These are phyloP conservation scores for Radopholus similis DNA, from an alignment of 1,140 invertebrate species.

Conservation along the genomic window DNA sequence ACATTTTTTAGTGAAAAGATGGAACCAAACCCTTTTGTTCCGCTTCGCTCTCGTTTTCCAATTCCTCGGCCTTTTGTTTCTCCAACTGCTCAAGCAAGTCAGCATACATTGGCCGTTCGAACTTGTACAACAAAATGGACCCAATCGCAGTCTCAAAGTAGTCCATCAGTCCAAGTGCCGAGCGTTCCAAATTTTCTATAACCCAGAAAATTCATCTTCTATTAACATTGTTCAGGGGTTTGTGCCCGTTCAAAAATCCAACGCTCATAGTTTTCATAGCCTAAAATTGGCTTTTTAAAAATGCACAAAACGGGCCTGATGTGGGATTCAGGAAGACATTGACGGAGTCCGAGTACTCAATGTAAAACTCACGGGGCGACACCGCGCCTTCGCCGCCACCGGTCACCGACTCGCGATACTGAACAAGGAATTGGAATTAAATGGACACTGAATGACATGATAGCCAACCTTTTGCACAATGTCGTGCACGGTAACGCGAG, in stretches of 20 bases:
- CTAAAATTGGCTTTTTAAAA: no score
- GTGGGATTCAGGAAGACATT: conserved; percentile 18
- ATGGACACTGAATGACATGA: not conserved
- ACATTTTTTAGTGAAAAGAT: no score
- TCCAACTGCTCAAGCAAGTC: conserved; percentile 24
- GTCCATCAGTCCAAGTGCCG: conserved; percentile 26
- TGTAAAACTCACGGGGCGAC: conserved; percentile 24
- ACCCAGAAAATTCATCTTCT: conserved; percentile 3
- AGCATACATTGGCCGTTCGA: conserved; percentile 24
- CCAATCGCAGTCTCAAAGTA: conserved; percentile 33
- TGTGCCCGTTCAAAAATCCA: no score
- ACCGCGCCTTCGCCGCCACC: conserved; percentile 7
- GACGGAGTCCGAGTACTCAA: conserved; percentile 18
- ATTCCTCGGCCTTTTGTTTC: conserved; percentile 15
- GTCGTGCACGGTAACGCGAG: conserved; percentile 22
- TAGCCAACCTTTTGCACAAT: conserved; percentile 28
- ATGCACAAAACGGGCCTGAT: no score
- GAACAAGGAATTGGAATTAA: conserved; percentile 10
- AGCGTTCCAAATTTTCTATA: conserved; percentile 24
- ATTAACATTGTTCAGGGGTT: not conserved
- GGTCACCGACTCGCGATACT: conserved; percentile 22
- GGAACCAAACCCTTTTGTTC: not conserved
- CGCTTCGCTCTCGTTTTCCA: conserved; percentile 9
- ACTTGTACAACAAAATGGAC: conserved; percentile 30
- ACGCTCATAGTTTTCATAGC: no score